Percentiles rank a stretch among this genome's conserved stretches.
Evolutionary conservation across 2,888 invertebrate genomes (phyloP).

Genomic region (Amaurobius ferox): DNA sequence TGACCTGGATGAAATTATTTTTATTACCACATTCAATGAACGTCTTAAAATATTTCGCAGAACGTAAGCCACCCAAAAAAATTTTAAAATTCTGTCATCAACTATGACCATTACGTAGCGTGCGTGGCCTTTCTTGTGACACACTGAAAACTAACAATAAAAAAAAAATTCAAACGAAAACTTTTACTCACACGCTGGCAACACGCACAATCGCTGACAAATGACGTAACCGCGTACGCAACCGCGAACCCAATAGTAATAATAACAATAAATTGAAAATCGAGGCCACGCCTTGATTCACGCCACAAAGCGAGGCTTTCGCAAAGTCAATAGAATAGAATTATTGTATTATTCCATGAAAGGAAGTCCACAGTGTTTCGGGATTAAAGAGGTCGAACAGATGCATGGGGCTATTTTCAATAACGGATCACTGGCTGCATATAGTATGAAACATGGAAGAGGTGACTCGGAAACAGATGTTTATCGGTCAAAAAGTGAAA

Average conservation of each 20-base stretch:
- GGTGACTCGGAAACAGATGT: constrained; percentile 13
- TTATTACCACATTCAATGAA: too few species aligned
- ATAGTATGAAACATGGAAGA: background rate
- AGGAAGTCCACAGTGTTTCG: constrained; percentile 1
- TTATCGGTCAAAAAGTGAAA: constrained; percentile 44
- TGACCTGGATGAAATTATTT: too few species aligned
- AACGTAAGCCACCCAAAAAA: background rate
- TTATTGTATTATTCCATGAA: constrained; percentile 19
- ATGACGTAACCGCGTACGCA: constrained; percentile 12
- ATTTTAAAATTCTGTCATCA: background rate
- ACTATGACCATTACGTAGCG: background rate
- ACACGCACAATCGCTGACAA: background rate
- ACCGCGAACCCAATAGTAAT: constrained; percentile 1
- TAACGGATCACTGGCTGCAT: constrained; percentile 41
- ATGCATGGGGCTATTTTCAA: constrained; percentile 29
- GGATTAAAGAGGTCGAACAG: background rate
- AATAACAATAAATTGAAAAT: constrained; percentile 14
- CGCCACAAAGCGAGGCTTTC: background rate
- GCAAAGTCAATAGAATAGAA: constrained; percentile 21
- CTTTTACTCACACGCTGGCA: background rate
- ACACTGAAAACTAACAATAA: background rate
- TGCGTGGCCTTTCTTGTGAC: background rate
- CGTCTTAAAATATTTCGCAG: too few species aligned
- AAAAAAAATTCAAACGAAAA: background rate
- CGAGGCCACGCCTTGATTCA: constrained; percentile 14